Evolutionary conservation across 2,113 vertebrate genomes (phyloP).

Genomic region (Gambusia affinis): DNA sequence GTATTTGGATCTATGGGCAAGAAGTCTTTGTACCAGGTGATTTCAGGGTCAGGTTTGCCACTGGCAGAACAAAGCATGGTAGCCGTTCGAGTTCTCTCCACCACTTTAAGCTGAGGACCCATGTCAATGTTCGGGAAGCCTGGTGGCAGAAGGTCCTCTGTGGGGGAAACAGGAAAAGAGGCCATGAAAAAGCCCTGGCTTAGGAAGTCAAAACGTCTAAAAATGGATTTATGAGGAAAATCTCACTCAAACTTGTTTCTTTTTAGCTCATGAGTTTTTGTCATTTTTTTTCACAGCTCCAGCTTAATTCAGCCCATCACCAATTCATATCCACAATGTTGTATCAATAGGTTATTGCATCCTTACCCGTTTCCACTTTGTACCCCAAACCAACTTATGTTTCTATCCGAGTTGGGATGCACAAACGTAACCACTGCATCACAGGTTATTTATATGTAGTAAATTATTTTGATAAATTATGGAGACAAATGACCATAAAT

Average conservation of each 20-base stretch:
- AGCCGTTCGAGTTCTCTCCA: slow-evolving; percentile 94
- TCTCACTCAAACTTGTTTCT: background rate
- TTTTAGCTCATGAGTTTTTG: background rate
- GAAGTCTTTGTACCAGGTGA: slow-evolving; percentile 99
- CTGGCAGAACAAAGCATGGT: slow-evolving; percentile 98
- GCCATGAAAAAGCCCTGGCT: background rate
- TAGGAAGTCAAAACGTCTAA: background rate
- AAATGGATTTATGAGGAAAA: background rate
- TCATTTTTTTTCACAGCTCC: background rate
- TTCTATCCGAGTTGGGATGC: no score
- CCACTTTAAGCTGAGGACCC: slow-evolving; percentile 98
- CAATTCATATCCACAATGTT: no score
- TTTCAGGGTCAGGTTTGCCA: slow-evolving; percentile 96
- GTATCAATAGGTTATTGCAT: no score
- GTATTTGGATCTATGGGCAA: slow-evolving; percentile 93
- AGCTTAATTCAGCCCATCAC: no score
- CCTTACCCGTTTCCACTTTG: no score
- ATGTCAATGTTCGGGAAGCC: slow-evolving; percentile 99
- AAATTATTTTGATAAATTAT: no score
- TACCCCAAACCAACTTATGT: no score
- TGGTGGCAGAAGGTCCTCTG: slow-evolving; percentile 94
- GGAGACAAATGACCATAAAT: no score
- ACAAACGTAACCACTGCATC: no score
- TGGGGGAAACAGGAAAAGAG: background rate
- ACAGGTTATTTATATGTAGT: no score